Evolutionary conservation across 2,888 invertebrate species (phyloP).

Genomic region (Diarsia mendica): DNA sequence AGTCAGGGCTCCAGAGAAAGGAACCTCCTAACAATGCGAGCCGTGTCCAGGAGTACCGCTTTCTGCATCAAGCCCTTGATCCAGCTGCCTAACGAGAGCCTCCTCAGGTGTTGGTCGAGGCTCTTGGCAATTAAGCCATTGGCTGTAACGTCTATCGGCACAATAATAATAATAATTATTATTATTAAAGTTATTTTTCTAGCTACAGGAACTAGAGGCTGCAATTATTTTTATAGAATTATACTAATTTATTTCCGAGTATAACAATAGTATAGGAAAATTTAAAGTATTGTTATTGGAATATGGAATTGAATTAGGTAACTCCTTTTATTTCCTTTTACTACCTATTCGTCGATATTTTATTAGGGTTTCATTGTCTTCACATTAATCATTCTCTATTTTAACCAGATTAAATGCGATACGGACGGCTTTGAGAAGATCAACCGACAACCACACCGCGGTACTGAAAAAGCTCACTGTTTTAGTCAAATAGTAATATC

Average conservation of each 20-base stretch:
- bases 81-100: too few species aligned
- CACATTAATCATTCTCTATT: background rate
- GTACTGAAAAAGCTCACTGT: background rate
- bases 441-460: background rate
- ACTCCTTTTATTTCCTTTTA: background rate
- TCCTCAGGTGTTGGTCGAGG: too few species aligned
- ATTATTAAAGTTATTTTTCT: conserved; percentile 13
- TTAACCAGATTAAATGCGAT: background rate
- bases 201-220: background rate
- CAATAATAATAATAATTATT: too few species aligned
- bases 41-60: too few species aligned
- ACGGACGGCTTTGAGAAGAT: background rate
- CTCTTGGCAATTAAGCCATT: too few species aligned
- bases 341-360: background rate
- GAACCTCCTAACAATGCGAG: too few species aligned
- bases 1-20: too few species aligned
- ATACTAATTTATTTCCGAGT: background rate
- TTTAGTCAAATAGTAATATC: background rate
- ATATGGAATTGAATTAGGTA: background rate
- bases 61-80: too few species aligned
- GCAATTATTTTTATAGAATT: background rate
- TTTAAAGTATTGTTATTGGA: background rate
- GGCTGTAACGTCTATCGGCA: too few species aligned
- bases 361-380: background rate
- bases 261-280: background rate